These are phyloP conservation scores for Astreopora myriophthalma DNA, from an alignment of 64 coral and sea anemone species.

Conservation along the genomic window DNA sequence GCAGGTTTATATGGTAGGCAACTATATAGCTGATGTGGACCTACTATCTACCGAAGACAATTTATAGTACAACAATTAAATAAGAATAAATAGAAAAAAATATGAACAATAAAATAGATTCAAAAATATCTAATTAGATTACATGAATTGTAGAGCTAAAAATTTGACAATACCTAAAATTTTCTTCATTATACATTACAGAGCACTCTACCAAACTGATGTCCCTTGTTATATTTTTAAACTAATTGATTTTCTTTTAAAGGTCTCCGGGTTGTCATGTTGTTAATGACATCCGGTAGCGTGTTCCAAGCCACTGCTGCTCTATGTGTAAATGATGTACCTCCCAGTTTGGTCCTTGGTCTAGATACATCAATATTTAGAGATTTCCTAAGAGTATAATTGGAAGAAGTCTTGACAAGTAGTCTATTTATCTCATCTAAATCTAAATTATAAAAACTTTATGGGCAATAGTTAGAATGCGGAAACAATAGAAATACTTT, in stretches of 20 bases:
- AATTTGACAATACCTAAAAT: not conserved
- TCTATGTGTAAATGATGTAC: conserved; percentile 5
- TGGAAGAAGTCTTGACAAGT: not conserved
- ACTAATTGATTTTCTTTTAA: conserved; percentile 3
- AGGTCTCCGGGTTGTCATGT: not conserved
- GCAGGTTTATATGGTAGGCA: too few relatives aligned
- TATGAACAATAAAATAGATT: too few relatives aligned
- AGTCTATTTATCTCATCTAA: not conserved
- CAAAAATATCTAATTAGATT: too few relatives aligned
- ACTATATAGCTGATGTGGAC: too few relatives aligned
- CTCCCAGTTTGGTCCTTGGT: not conserved
- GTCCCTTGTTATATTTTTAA: not conserved
- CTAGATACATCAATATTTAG: not conserved
- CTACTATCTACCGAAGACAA: too few relatives aligned
- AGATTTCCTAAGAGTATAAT: conserved; percentile 10
- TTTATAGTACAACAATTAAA: too few relatives aligned
- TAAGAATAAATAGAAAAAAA: too few relatives aligned
- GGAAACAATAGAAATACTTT: not conserved
- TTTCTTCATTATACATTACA: not conserved
- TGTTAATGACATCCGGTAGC: conserved; percentile 7
- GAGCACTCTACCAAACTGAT: not conserved
- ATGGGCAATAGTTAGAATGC: not conserved
- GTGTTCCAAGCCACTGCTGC: conserved; percentile 20
- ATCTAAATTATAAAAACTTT: not conserved
- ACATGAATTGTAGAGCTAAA: too few relatives aligned